phyloP scores from a whole-genome alignment of 2,797 vertebrate species.

The Notoglanidium macrostoma region DNA sequence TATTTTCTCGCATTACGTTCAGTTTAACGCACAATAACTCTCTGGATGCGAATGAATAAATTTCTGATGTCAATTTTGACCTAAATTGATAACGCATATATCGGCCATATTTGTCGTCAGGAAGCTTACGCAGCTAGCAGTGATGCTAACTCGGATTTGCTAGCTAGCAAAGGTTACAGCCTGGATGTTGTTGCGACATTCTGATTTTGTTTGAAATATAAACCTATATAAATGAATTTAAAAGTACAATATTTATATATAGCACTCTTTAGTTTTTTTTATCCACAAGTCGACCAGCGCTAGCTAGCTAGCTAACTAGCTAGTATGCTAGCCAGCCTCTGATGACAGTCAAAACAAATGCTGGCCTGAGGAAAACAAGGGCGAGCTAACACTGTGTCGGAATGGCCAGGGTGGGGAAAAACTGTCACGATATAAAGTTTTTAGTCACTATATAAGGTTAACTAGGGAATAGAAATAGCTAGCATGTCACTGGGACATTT shows the following conservation, averaged over 20 bases:
- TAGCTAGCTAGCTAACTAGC: too few relatives aligned
- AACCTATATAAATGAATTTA: neutral
- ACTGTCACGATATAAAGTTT: neutral
- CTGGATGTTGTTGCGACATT: neutral
- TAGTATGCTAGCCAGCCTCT: neutral
- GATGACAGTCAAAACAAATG: conserved; percentile 25
- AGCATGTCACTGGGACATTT: neutral
- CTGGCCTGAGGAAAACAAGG: conserved; percentile 1
- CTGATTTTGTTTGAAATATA: neutral
- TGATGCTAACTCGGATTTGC: neutral
- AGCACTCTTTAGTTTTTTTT: too few relatives aligned
- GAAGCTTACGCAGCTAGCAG: conserved; percentile 3
- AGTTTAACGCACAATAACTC: neutral
- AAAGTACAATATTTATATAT: too few relatives aligned
- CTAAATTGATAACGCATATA: neutral
- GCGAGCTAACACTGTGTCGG: neutral
- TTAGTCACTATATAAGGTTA: neutral
- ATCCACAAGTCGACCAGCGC: neutral
- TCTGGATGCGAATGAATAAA: neutral
- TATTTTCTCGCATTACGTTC: neutral
- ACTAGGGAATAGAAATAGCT: neutral
- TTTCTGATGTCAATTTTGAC: fast-evolving
- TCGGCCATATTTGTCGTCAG: conserved; percentile 1
- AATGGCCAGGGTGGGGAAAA: neutral
- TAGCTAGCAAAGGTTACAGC: neutral